A percentile compares a stretch with the other conserved stretches of the same genome.
These are phyloP conservation scores for Melanotaenia trifasciata DNA, from an alignment of 2,797 vertebrate genomes.

Conservation along the genomic window DNA sequence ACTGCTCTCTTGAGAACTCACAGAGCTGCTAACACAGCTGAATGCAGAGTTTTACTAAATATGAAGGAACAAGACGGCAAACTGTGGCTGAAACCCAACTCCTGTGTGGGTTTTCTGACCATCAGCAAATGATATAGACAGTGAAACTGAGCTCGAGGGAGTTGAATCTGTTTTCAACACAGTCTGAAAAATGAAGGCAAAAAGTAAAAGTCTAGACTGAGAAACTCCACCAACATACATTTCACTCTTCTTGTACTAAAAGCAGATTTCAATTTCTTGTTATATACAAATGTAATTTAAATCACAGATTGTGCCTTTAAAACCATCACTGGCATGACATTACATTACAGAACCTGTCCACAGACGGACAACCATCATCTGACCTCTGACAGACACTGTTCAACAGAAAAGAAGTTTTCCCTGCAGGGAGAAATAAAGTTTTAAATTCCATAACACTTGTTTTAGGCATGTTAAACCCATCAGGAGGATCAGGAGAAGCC, in stretches of 20 bases:
- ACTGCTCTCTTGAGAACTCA: no score
- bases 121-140: neutral
- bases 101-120: neutral
- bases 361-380: neutral
- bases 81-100: neutral
- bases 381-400: neutral
- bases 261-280: neutral
- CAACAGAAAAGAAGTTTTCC: neutral
- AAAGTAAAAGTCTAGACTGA: no score
- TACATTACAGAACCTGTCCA: neutral
- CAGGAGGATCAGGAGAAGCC: no score
- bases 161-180: neutral
- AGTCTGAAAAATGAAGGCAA: neutral
- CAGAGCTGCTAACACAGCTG: no score
- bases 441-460: no score
- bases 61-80: neutral
- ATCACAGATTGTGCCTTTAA: neutral
- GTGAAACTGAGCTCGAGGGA: neutral
- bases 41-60: neutral
- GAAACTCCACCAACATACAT: no score
- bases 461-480: no score
- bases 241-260: no score
- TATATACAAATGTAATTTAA: neutral
- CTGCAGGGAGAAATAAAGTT: no score
- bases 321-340: neutral